A percentile compares a stretch with the other conserved stretches of the same genome.
Conservation (phyloP, 2,797 vertebrate species). For the Chaetophractus vellerosus region DNA sequence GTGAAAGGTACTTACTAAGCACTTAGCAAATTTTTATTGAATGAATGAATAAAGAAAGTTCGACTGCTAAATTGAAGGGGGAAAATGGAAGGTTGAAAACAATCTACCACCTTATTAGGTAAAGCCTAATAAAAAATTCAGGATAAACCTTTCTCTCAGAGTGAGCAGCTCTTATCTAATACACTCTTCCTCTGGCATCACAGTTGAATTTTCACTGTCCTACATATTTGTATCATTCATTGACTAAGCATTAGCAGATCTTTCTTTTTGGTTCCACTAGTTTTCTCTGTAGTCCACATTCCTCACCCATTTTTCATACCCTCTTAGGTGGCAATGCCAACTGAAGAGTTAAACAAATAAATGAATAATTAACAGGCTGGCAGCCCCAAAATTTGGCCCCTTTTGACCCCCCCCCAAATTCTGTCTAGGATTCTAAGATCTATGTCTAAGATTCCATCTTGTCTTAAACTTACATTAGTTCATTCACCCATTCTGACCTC, state of each 20-base stretch:
- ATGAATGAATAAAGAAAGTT: conserved; percentile 21
- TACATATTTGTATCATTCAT: not conserved
- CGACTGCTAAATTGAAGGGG: not conserved
- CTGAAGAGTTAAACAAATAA: not conserved
- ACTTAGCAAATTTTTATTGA: not conserved
- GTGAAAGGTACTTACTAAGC: not conserved
- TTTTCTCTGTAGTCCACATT: not conserved
- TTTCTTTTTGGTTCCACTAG: not conserved
- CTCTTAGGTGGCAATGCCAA: not conserved
- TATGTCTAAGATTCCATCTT: conserved; percentile 14
- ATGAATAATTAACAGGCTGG: not conserved
- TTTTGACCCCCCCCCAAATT: not conserved
- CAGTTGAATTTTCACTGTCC: not conserved
- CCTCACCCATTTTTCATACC: not conserved
- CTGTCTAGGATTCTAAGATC: not conserved
- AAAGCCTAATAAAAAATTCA: conserved; percentile 24
- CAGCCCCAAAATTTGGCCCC: not conserved
- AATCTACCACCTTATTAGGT: not conserved
- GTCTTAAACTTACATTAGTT: not conserved
- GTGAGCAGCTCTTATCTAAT: not conserved
- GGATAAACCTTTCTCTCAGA: not conserved
- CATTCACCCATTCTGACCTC: conserved; percentile 6
- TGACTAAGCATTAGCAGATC: not conserved
- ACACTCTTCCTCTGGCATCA: not conserved
- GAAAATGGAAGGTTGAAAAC: not conserved